Evolutionary conservation across 2,888 invertebrate species (phyloP), one percentile per base, ranked within the genome.

Genomic region (Calameuta filiformis): DNA sequence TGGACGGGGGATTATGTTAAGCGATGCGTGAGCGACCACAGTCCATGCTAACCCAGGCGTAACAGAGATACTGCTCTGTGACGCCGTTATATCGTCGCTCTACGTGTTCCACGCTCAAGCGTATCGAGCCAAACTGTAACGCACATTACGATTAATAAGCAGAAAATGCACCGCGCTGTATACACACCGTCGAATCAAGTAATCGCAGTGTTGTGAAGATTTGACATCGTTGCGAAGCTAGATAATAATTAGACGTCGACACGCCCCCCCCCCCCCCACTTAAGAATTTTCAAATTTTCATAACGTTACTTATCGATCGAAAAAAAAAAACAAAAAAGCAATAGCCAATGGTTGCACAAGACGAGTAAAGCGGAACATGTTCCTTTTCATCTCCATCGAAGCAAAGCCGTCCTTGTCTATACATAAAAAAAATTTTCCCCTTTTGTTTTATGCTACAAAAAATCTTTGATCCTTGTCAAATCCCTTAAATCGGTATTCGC

Each of bases 1-100:
- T 82, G 87, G 85, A 84, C 83, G 81, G 86, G 83, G 86, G 88
- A 89, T 90, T 90, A 89, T 90, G 89, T 89, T 89, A 90, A 90
- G 90, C 89, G 89, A 90, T 87, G 90, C 90, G 88, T 90, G 89
- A 90, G 88, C 87, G 86, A 85, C 88, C 89, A 90, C 90, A 90
- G 90, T 90, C 88, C 88, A 85, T 81, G 87, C 82, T 84, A 87
- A 90, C 83, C 89, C 88, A 89, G 85, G 85, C 89, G 89, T 90
- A 87, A 90, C 89, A 85, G 90, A 90, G 90, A 90, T 90, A 90
- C 90, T 87, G 86, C 88, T 83, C 86, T 83, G 87, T 89, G 87
- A 90, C 88, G 89, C 87, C 87, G 88, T 89, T 87, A 88, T 83
- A 83, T 84, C 79, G 80, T 40, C 30, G 73, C 56, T 73, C 31